These are phyloP conservation scores for Cyclophora albipunctata DNA, from an alignment of 2,888 invertebrate genomes.

Conservation along the genomic window DNA sequence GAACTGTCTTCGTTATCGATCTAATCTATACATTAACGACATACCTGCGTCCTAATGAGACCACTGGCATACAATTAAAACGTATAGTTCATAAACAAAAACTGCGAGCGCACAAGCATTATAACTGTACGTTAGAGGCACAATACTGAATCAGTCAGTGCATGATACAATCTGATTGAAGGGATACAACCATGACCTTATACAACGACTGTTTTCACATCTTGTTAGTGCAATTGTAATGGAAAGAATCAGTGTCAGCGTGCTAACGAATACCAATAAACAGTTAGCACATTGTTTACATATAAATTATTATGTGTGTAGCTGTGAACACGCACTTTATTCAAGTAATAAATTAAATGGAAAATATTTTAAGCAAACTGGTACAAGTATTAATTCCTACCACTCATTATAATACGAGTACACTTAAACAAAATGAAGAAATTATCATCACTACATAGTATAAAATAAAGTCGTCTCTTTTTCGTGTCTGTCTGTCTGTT, in stretches of 20 bases:
- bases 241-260: conserved; percentile 25
- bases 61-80: conserved; percentile 20
- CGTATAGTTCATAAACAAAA: conserved; percentile 14
- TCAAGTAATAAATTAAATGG: no score
- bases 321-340: not conserved
- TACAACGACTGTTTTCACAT: conserved; percentile 35
- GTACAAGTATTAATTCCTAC: no score
- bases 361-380: no score
- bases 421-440: no score
- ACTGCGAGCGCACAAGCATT: conserved; percentile 15
- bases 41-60: conserved; percentile 31
- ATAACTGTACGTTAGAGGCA: conserved; percentile 28
- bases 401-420: no score
- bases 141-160: conserved; percentile 33
- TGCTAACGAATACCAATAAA: conserved; percentile 3
- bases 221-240: conserved; percentile 53
- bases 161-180: conserved; percentile 33
- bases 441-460: no score
- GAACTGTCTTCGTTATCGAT: conserved; percentile 49
- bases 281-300: no score
- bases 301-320: conserved; percentile 1
- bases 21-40: conserved; percentile 42
- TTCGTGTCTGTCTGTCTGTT: no score
- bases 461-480: no score
- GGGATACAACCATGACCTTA: conserved; percentile 40